A percentile compares a stretch with the other conserved stretches of the same genome.
These are phyloP conservation scores for Pelodiscus sinensis DNA, from an alignment of 2,113 vertebrate species.

Conservation along the genomic window DNA sequence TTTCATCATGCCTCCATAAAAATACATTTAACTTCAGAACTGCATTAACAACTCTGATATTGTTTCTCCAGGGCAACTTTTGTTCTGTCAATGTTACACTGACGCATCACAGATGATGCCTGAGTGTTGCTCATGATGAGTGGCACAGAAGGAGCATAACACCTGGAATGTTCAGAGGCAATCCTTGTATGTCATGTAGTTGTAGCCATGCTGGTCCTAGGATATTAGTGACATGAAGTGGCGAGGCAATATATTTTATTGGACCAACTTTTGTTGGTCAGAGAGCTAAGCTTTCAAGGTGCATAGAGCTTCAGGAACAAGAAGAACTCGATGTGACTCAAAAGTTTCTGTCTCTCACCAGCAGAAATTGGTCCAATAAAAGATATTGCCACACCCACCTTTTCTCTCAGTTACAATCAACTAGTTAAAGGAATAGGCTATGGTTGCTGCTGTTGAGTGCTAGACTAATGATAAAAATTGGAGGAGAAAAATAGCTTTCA, in stretches of 20 bases:
- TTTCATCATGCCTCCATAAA: not conserved
- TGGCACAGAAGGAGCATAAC: not conserved
- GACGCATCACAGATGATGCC: not conserved
- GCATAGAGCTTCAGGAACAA: not conserved
- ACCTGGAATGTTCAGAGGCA: not conserved
- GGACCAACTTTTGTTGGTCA: no score
- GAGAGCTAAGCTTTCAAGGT: not conserved
- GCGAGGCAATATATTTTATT: not conserved
- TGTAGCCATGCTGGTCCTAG: not conserved
- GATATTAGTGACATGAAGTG: not conserved
- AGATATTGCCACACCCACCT: not conserved
- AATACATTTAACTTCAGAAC: not conserved
- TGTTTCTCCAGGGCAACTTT: not conserved
- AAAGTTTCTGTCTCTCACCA: not conserved
- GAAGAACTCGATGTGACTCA: not conserved
- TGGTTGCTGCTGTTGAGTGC: not conserved
- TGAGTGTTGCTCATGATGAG: not conserved
- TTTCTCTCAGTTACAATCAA: not conserved
- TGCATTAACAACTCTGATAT: not conserved
- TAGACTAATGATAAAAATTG: not conserved
- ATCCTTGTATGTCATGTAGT: not conserved
- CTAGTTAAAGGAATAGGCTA: not conserved
- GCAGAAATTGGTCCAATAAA: not conserved
- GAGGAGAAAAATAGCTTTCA: not conserved
- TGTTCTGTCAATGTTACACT: not conserved